phyloP scores from a whole-genome alignment of 2,113 vertebrate species.

The Sturnira hondurensis region DNA sequence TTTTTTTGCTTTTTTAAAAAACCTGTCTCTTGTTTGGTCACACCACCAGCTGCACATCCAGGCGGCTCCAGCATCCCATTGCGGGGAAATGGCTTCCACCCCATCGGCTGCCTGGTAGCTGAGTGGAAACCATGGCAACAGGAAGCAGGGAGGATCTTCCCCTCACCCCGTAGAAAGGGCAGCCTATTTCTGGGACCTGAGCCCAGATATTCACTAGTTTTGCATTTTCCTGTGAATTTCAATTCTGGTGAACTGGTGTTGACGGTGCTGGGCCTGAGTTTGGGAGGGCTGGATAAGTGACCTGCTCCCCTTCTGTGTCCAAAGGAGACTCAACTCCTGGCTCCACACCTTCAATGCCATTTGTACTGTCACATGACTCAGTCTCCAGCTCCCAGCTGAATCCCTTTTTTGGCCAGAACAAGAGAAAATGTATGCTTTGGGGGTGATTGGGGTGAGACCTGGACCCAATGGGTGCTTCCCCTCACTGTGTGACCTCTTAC shows the following conservation, averaged over 20 bases:
- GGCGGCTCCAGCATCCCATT: background rate
- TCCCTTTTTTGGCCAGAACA: background rate
- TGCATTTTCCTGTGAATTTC: slow-evolving; percentile 68
- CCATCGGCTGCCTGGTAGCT: slow-evolving; percentile 52
- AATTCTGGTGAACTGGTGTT: slow-evolving; percentile 19
- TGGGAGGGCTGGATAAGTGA: background rate
- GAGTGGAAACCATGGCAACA: slow-evolving; percentile 76
- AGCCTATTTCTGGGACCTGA: slow-evolving; percentile 63
- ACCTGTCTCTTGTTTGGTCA: background rate
- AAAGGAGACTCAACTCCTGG: background rate
- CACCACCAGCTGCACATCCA: background rate
- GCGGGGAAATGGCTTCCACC: slow-evolving; percentile 48
- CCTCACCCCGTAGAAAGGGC: slow-evolving; percentile 54
- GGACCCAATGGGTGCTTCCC: background rate
- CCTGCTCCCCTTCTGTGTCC: background rate
- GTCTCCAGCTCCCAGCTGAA: background rate
- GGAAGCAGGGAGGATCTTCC: slow-evolving; percentile 59
- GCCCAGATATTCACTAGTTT: slow-evolving; percentile 58
- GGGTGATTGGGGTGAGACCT: background rate
- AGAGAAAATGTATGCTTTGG: background rate
- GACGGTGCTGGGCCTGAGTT: background rate
- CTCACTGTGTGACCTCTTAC: background rate
- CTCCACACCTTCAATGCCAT: background rate
- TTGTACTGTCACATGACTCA: background rate
- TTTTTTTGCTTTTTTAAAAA: background rate